Base-by-base conservation (phyloP, 2,113 vertebrate genomes). In the Ceyx cyanopectus region DNA sequence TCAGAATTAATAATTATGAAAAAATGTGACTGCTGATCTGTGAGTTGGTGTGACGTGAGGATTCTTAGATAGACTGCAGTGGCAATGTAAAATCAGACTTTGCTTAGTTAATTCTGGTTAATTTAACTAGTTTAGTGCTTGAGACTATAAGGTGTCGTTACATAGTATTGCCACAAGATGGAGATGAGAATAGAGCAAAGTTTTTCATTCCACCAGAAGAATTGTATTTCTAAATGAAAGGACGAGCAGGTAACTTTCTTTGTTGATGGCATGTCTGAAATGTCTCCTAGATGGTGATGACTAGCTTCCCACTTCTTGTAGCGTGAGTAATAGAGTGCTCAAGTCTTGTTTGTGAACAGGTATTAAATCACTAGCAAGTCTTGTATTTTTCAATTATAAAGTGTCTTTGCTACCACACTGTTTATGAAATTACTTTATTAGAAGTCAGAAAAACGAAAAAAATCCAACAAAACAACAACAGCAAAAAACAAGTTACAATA, bases 151-250 rank as follows among this genome's bases (percentile, higher is more conserved):
- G 20, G 5, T 1, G 26, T 70, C 53, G 30, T 85, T 87, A 41
- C 60, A 45, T 7, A 18, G 3, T 58, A 15, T 65, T 67, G 60
- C 87, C 94, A 93, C 79, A 46, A 85, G 94, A 63, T 94, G 92
- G 94, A 61, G 89, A 16, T 61, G 16, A 74, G n/a, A 87, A 54
- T 21, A 67, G 79, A 46, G 27, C 27, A 61, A 58, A 30, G 12
- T 24, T 18, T 0, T 0, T 0, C 9, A 30, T 15, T 45, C 15
- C 17, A 51, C 7, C 11, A 2, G 20, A 22, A 50, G 7, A 23
- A 22, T 43, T 16, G 2, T 51, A 20, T 58, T 89, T 82, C 14
- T 61, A 37, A 37, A 46, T 27, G 6, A 41, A 50, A 63, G 2
- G 21, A 32, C 29, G 18, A 76, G 10, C 9, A 67, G n/a, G 58